These are phyloP conservation scores for Yponomeuta sedellus DNA, from an alignment of 2,888 invertebrate genomes.

Conservation along the genomic window DNA sequence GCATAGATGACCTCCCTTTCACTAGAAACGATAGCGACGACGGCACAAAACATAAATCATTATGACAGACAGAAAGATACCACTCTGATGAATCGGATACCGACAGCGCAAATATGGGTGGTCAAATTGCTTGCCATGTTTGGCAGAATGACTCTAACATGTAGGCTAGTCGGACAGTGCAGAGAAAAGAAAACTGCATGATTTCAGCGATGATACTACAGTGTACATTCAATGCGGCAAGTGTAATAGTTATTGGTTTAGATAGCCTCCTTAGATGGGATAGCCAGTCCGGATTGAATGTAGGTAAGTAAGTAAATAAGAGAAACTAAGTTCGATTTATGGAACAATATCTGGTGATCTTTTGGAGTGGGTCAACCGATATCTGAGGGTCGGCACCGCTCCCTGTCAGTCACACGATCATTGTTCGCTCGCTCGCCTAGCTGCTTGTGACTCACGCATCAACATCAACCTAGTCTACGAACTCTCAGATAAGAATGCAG, in stretches of 20 bases:
- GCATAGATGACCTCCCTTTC: conserved; percentile 46
- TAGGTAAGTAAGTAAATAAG: conserved; percentile 38
- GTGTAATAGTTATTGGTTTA: conserved; percentile 13
- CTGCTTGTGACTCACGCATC: conserved; percentile 62
- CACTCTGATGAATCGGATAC: conserved; percentile 24
- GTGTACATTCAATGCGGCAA: neutral
- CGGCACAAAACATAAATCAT: conserved; percentile 44
- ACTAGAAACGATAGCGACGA: conserved; percentile 41
- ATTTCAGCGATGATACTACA: conserved; percentile 6
- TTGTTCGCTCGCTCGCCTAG: conserved; percentile 41
- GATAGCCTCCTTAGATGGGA: conserved; percentile 57
- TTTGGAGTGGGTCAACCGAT: conserved; percentile 51
- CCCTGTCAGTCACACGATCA: conserved; percentile 61
- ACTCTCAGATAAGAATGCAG: conserved; percentile 58
- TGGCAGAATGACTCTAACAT: conserved; percentile 6
- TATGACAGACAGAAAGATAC: conserved; percentile 35
- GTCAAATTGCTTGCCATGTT: conserved; percentile 15
- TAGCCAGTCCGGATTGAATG: conserved; percentile 52
- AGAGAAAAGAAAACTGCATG: neutral
- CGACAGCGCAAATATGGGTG: conserved; percentile 25
- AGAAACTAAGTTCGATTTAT: conserved; percentile 66
- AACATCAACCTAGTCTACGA: conserved; percentile 43
- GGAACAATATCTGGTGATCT: conserved; percentile 57
- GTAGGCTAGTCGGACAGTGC: conserved; percentile 16
- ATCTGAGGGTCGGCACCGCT: conserved; percentile 60